Conservation (phyloP, 2,888 invertebrate species). For the Acrobeloides nanus region DNA sequence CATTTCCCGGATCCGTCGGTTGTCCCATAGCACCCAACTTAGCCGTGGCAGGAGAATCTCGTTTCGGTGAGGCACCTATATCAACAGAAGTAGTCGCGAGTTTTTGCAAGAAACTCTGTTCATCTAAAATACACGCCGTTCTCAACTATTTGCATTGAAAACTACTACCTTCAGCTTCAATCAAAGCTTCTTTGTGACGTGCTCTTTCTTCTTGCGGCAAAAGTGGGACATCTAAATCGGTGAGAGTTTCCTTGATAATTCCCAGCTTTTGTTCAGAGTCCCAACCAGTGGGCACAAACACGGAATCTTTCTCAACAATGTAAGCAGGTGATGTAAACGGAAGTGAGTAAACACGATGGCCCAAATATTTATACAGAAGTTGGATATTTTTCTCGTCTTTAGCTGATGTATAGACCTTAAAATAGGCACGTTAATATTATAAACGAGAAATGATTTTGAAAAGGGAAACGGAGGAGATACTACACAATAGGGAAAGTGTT, state of each 20-base stretch:
- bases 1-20: constrained; percentile 19
- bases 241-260: constrained; percentile 30
- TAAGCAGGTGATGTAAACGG: constrained; percentile 45
- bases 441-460: no score
- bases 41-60: constrained; percentile 10
- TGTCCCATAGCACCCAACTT: constrained; percentile 18
- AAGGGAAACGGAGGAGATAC: no score
- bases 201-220: constrained; percentile 13
- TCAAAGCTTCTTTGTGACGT: constrained; percentile 1
- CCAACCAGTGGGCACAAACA: constrained; percentile 52
- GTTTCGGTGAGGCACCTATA: constrained; percentile 16
- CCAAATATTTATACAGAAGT: constrained; percentile 45
- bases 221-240: constrained; percentile 16
- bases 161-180: neutral
- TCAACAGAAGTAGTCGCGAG: constrained; percentile 17
- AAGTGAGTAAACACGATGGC: constrained; percentile 43
- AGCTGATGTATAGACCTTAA: constrained; percentile 35
- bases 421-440: constrained; percentile 6
- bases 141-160: constrained; percentile 7
- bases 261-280: constrained; percentile 48
- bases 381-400: constrained; percentile 33
- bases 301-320: constrained; percentile 44
- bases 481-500: neutral
- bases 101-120: constrained; percentile 32
- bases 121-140: constrained; percentile 35